Base-by-base conservation (phyloP, 2,888 invertebrate genomes). In the Polylopha cassiicola region DNA sequence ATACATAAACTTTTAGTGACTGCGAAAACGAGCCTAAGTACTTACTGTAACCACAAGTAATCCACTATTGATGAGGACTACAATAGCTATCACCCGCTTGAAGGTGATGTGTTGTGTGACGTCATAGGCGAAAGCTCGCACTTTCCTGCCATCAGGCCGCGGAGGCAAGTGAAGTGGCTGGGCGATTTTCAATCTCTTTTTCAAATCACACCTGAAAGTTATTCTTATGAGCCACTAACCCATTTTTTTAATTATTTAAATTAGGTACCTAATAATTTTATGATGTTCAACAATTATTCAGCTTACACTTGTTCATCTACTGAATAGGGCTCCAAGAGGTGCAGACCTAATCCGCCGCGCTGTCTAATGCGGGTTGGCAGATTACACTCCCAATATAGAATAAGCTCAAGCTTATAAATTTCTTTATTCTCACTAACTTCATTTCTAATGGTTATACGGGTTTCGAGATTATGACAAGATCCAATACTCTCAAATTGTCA, bases 161-260 rank as follows among this genome's bases (percentile, higher is more conserved):
- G 99, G 99, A 1, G 99, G 99, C 46, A 99, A 87, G 77, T 99
- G 99, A 1, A 99, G 85, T 0, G 99, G 99, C 77, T 99, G 99
- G 3, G 99, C 99, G 61, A 99, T 97, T 87, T 99, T 99, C 76
- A 99, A 87, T 67, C 99, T 89, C 69, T 99, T 99, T 71, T 99
- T 99, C 44, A 99, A 87, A 71, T 99, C 99, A 76, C 99, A 97
- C 92, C 92, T 92, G 46, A 8, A 6, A 10, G 6, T 3, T 6
- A 7, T 8, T 4, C 8, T 2, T 7, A 2, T 5, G 20, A 10
- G n/a, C n/a, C n/a, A n/a, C n/a, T n/a, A n/a, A n/a, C n/a, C n/a
- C n/a, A n/a, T n/a, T n/a, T n/a, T n/a, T n/a, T 13, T 27, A n/a
- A n/a, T 16, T 10, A 7, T 24, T 4, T 27, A 3, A 11, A 10